phyloP scores from a whole-genome alignment of 2,797 vertebrate species.

The Cynopterus sphinx region DNA sequence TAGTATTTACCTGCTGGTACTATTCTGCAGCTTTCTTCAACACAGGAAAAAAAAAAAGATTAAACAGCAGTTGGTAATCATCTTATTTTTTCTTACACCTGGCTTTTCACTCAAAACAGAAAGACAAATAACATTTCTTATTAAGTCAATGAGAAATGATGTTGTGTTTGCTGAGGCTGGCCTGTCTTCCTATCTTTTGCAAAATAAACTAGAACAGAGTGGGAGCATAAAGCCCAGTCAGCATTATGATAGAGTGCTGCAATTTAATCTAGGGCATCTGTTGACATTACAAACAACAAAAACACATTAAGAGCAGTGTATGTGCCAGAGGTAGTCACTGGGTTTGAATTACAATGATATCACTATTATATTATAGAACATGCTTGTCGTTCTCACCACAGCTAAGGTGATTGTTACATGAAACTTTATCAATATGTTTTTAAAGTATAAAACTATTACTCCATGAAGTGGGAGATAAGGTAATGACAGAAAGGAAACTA shows the following conservation, averaged over 20 bases:
- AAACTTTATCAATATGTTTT: neutral
- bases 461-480: neutral
- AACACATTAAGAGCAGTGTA: neutral
- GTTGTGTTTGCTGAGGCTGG: neutral
- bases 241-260: neutral
- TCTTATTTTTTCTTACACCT: neutral
- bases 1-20: neutral
- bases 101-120: slow-evolving; percentile 7
- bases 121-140: neutral
- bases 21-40: neutral
- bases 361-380: neutral
- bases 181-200: neutral
- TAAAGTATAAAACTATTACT: neutral
- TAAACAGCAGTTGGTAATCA: neutral
- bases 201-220: neutral
- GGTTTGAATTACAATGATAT: slow-evolving; percentile 41
- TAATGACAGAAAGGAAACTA: neutral
- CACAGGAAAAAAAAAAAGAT: neutral
- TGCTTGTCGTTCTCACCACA: neutral
- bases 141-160: neutral
- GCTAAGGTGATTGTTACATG: neutral
- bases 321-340: neutral
- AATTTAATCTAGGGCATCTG: neutral
- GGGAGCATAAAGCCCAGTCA: neutral
- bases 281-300: slow-evolving; percentile 16